Evolutionary conservation across 2,797 vertebrate species (phyloP).

Genomic region (Chelon labrosus): DNA sequence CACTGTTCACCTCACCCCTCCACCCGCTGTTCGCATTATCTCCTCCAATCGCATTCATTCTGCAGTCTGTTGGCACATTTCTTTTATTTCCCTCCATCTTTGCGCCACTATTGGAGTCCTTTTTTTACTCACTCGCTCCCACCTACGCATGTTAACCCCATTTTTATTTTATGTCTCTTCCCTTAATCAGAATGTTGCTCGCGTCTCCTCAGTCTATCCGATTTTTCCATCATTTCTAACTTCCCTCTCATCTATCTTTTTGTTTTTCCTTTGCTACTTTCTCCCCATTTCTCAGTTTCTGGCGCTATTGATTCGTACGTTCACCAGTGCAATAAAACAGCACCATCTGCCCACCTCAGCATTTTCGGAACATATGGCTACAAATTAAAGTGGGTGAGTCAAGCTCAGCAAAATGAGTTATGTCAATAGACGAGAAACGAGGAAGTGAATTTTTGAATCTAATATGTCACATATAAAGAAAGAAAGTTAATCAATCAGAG

Average conservation of each 20-base stretch:
- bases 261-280: background rate
- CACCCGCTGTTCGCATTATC: conserved; percentile 19
- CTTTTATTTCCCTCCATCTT: conserved; percentile 5
- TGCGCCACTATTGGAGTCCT: background rate
- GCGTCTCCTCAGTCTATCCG: background rate
- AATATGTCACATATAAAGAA: background rate
- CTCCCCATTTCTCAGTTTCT: conserved; percentile 10
- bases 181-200: background rate
- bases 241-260: background rate
- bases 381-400: conserved; percentile 43
- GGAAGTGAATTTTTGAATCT: conserved; percentile 6
- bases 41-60: background rate
- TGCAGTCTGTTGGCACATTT: background rate
- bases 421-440: conserved; percentile 29
- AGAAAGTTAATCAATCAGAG: background rate
- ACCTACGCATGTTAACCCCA: background rate
- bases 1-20: conserved; percentile 5
- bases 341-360: conserved; percentile 49
- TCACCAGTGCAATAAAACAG: conserved; percentile 43
- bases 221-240: conserved; percentile 17
- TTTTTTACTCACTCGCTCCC: background rate
- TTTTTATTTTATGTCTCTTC: background rate
- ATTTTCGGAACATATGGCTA: conserved; percentile 43
- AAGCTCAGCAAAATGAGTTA: conserved; percentile 53
- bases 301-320: conserved; percentile 47